Percentiles rank a stretch among this genome's conserved stretches.
Evolutionary conservation across 2,888 invertebrate species (phyloP).

Genomic region (Spialia ferax): DNA sequence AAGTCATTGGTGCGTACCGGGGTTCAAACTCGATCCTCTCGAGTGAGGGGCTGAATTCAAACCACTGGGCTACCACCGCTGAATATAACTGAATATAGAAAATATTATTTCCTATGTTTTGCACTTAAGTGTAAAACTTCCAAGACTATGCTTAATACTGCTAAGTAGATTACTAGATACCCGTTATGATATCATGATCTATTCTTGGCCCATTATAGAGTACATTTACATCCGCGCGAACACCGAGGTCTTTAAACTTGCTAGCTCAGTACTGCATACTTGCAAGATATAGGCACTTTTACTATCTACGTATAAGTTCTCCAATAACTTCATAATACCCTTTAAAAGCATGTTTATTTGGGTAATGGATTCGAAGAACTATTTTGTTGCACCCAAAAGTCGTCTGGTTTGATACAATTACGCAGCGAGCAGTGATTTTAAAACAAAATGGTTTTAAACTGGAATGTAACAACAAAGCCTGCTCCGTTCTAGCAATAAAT

Average conservation of each 20-base stretch:
- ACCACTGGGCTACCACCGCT: too few relatives aligned
- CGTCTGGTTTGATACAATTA: slow-evolving; percentile 63
- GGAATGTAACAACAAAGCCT: slow-evolving; percentile 62
- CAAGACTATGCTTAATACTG: slow-evolving; percentile 59
- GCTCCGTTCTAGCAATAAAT: slow-evolving; percentile 70
- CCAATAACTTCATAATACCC: slow-evolving; percentile 39
- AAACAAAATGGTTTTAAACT: slow-evolving; percentile 63
- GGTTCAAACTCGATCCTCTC: too few relatives aligned
- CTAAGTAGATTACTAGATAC: slow-evolving; percentile 53
- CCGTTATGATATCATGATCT: slow-evolving; percentile 79
- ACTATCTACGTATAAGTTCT: too few relatives aligned
- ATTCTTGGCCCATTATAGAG: slow-evolving; percentile 68
- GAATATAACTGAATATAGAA: too few relatives aligned
- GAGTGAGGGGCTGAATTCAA: too few relatives aligned
- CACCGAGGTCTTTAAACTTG: slow-evolving; percentile 70
- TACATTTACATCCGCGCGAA: slow-evolving; percentile 65
- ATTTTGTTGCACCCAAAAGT: slow-evolving; percentile 47
- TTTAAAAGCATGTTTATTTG: slow-evolving; percentile 64
- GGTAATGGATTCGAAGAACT: slow-evolving; percentile 55
- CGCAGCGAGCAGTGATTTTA: slow-evolving; percentile 78
- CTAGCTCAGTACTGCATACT: slow-evolving; percentile 53
- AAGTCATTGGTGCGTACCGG: too few relatives aligned
- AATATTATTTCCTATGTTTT: slow-evolving; percentile 14
- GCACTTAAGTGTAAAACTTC: slow-evolving; percentile 47
- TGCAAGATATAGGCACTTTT: too few relatives aligned